Evolutionary conservation across 2,113 vertebrate species (phyloP).

Genomic region (Stigmatopora nigra): DNA sequence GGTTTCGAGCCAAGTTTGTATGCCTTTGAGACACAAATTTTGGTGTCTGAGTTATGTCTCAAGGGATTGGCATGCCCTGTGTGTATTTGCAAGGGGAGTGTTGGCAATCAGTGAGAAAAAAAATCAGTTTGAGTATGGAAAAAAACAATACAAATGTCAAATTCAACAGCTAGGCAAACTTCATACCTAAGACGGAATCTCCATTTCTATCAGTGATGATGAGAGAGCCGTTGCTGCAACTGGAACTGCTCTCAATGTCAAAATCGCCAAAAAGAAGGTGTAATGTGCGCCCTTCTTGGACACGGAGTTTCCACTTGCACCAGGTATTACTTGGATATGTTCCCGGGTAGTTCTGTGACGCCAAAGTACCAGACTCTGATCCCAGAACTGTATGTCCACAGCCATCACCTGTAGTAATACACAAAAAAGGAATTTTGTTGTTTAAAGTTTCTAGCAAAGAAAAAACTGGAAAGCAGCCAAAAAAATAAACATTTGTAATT

Average conservation of each 20-base stretch:
- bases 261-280: conserved; percentile 76
- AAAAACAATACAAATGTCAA: not conserved
- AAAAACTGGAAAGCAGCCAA: not conserved
- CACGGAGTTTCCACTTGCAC: conserved; percentile 71
- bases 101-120: not conserved
- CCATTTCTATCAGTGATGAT: conserved; percentile 60
- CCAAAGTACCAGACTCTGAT: conserved; percentile 74
- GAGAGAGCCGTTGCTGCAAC: conserved; percentile 73
- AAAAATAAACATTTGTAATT: not conserved
- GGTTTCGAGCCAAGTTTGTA: conserved; percentile 18
- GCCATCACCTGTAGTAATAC: conserved; percentile 70
- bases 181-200: conserved; percentile 62
- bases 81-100: not conserved
- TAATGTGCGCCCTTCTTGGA: conserved; percentile 61
- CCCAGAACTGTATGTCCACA: conserved; percentile 76
- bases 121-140: not conserved
- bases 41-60: conserved; percentile 13
- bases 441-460: not conserved
- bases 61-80: conserved; percentile 33
- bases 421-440: not conserved
- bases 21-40: conserved; percentile 24
- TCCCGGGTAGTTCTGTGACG: conserved; percentile 78
- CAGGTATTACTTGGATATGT: conserved; percentile 77
- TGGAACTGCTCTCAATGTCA: conserved; percentile 72
- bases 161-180: too few species aligned